Percentiles rank a stretch among this genome's conserved stretches.
Evolutionary conservation across 2,797 vertebrate species (phyloP).

Genomic region (Poliocrania exsul): DNA sequence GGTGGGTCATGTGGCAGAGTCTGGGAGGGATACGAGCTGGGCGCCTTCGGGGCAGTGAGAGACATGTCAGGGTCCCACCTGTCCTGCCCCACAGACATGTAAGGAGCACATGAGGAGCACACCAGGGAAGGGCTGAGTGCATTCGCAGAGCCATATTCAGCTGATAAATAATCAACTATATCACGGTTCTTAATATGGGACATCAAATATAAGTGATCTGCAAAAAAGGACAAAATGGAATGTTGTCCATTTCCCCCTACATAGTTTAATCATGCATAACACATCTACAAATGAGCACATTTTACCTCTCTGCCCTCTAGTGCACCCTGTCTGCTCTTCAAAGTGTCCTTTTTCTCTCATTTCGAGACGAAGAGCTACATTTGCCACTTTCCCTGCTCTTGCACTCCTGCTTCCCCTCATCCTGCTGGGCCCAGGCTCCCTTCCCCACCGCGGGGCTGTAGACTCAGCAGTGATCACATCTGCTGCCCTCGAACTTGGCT

Average conservation of each 20-base stretch:
- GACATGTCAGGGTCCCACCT: neutral
- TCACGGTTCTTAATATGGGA: neutral
- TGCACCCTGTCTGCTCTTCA: neutral
- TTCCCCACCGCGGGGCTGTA: rapidly evolving
- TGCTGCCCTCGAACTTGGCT: neutral
- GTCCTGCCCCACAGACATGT: rapidly evolving
- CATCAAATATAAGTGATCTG: neutral
- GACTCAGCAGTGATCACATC: neutral
- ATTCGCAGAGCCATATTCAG: neutral
- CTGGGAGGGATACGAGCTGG: neutral
- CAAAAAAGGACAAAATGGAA: neutral
- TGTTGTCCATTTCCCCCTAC: neutral
- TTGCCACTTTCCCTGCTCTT: neutral
- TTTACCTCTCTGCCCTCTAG: neutral
- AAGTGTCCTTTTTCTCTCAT: neutral
- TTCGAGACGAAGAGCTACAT: neutral
- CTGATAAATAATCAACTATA: neutral
- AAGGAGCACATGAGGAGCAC: neutral
- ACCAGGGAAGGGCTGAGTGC: neutral
- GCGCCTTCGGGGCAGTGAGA: neutral
- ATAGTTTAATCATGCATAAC: rapidly evolving
- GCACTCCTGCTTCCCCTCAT: neutral
- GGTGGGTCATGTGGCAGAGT: neutral
- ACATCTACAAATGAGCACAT: neutral
- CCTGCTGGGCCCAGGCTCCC: neutral